Conservation (phyloP, 1,140 invertebrate genomes). For the Xylocopa sonorina region DNA sequence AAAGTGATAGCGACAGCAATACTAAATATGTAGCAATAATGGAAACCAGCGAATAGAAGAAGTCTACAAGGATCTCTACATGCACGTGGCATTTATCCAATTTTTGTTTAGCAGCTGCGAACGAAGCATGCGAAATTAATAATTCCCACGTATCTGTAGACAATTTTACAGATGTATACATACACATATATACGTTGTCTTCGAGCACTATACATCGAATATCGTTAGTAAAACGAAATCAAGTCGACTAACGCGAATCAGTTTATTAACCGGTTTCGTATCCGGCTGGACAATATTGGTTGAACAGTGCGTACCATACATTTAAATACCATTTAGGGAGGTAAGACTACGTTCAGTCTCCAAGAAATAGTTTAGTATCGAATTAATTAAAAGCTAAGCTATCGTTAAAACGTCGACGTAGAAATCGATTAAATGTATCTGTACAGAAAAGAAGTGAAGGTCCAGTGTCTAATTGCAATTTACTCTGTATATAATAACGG, state of each 20-base stretch:
- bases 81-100: conserved; percentile 17
- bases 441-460: conserved; percentile 10
- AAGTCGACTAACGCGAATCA: background rate
- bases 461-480: conserved; percentile 2
- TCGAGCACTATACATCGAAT: conserved; percentile 7
- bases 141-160: background rate
- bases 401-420: conserved; percentile 15
- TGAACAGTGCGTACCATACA: background rate
- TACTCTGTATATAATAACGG: conserved; percentile 1
- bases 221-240: background rate
- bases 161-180: conserved; percentile 21
- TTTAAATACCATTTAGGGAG: conserved; percentile 21
- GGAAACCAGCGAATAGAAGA: background rate
- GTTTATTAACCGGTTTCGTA: background rate
- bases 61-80: background rate
- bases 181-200: conserved; percentile 13
- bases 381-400: conserved; percentile 30
- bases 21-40: background rate
- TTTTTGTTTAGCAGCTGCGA: background rate
- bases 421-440: conserved; percentile 12
- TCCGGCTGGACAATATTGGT: background rate
- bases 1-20: background rate
- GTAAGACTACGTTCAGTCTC: conserved; percentile 39
- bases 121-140: background rate
- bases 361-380: conserved; percentile 15